Evolutionary conservation across 2,888 invertebrate genomes (phyloP).

Genomic region (Euzophera pinguis): DNA sequence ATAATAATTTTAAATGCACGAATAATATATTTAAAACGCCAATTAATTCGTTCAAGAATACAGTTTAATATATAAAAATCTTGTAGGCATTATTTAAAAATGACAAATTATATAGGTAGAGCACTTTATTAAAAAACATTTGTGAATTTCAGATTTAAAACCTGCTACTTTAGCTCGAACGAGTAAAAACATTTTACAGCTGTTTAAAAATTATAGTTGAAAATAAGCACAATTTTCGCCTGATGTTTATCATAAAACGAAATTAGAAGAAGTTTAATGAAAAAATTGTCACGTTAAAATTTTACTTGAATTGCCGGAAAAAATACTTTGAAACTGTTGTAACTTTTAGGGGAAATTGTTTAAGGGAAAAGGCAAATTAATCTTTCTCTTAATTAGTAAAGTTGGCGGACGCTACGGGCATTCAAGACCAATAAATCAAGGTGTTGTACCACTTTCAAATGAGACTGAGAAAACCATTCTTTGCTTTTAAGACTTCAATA

Average conservation of each 20-base stretch:
- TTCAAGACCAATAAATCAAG: constrained; percentile 74
- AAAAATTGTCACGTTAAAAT: constrained; percentile 33
- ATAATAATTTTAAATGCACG: no score
- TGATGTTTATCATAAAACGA: constrained; percentile 16
- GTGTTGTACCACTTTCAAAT: constrained; percentile 56
- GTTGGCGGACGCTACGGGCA: constrained; percentile 60
- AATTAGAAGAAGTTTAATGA: constrained; percentile 23
- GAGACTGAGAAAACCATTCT: constrained; percentile 44
- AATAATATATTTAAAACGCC: no score
- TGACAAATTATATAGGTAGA: no score
- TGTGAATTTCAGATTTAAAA: no score
- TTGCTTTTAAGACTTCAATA: constrained; percentile 52
- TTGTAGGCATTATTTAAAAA: no score
- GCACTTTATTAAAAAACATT: no score
- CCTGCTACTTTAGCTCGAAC: no score
- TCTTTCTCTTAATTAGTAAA: constrained; percentile 77
- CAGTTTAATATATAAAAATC: no score
- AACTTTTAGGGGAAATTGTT: constrained; percentile 68
- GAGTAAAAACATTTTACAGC: not conserved
- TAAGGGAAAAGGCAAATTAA: constrained; percentile 72
- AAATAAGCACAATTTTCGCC: not conserved
- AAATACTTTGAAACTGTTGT: constrained; percentile 45
- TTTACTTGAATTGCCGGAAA: constrained; percentile 42
- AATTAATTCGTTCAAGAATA: no score
- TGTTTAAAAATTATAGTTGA: not conserved